These are phyloP conservation scores for Eupsilia transversa DNA, from an alignment of 2,888 invertebrate species.

Conservation along the genomic window DNA sequence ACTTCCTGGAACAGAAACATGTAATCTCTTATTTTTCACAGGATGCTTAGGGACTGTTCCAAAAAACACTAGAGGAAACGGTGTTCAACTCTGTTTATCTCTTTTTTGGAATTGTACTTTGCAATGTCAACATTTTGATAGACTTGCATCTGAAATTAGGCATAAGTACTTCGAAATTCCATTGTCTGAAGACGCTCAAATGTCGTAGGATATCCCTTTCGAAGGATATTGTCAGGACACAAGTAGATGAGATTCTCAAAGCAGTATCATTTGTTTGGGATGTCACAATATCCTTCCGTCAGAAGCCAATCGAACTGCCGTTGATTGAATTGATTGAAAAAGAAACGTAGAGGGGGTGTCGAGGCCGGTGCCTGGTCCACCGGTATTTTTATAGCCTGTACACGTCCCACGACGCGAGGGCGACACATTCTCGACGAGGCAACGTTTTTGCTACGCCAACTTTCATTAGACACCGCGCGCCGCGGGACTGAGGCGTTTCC, in stretches of 20 bases:
- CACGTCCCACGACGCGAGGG: constrained; percentile 87
- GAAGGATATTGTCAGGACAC: constrained; percentile 1
- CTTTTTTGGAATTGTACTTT: background rate
- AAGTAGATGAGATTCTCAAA: constrained; percentile 17
- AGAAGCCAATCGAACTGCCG: constrained; percentile 84
- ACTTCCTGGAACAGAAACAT: background rate
- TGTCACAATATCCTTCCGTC: constrained; percentile 77
- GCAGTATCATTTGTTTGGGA: constrained; percentile 72
- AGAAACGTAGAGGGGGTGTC: constrained; percentile 83
- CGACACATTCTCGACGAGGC: constrained; percentile 89
- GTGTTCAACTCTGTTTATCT: too few species aligned
- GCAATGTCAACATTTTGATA: background rate
- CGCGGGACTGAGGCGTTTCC: constrained; percentile 85
- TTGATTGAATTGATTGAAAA: constrained; percentile 89
- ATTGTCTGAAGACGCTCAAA: background rate
- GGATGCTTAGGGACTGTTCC: background rate
- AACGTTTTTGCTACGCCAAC: constrained; percentile 89
- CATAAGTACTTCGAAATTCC: background rate
- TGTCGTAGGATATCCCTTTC: background rate
- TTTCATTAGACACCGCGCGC: constrained; percentile 88
- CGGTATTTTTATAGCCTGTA: constrained; percentile 90
- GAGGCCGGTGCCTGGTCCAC: constrained; percentile 76
- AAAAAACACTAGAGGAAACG: background rate
- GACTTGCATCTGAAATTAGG: background rate
- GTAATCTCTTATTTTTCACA: background rate